A percentile compares a stretch with the other conserved stretches of the same genome.
Evolutionary conservation across 2,888 invertebrate species (phyloP).

Genomic region (Oligia latruncula): DNA sequence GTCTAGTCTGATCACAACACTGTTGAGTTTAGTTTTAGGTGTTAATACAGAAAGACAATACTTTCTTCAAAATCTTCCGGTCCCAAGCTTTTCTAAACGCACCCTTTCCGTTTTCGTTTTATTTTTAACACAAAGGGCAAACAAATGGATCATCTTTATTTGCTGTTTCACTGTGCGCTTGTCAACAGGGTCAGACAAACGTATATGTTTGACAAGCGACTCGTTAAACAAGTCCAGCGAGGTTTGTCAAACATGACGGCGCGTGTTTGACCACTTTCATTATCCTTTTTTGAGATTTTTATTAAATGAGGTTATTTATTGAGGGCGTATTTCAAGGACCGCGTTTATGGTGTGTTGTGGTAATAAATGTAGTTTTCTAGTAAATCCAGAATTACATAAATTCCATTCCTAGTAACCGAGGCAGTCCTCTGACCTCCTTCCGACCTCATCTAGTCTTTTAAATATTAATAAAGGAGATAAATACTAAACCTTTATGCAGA

Average conservation of each 20-base stretch:
- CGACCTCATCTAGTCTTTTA: neutral
- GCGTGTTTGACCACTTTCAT: constrained; percentile 48
- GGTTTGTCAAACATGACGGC: constrained; percentile 49
- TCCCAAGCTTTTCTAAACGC: neutral
- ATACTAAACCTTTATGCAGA: neutral
- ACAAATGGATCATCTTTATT: constrained; percentile 55
- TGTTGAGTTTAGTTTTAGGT: no score
- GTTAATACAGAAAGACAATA: neutral
- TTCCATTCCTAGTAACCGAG: neutral
- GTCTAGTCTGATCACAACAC: neutral
- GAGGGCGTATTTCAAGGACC: neutral
- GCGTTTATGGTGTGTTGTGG: neutral
- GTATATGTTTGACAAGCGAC: constrained; percentile 44
- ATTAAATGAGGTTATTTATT: constrained; percentile 1
- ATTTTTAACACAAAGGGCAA: constrained; percentile 30
- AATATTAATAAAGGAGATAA: neutral
- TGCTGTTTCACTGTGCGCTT: constrained; percentile 45
- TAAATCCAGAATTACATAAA: no score
- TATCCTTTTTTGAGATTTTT: constrained; percentile 26
- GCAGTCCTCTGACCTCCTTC: neutral
- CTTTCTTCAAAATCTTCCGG: neutral
- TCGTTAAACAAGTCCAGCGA: constrained; percentile 36
- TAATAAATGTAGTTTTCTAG: neutral
- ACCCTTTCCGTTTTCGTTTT: constrained; percentile 15
- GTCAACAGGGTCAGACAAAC: constrained; percentile 46